Evolutionary conservation across 2,113 vertebrate species (phyloP), one percentile per base, ranked within the genome.

Genomic region (Paralichthys olivaceus): DNA sequence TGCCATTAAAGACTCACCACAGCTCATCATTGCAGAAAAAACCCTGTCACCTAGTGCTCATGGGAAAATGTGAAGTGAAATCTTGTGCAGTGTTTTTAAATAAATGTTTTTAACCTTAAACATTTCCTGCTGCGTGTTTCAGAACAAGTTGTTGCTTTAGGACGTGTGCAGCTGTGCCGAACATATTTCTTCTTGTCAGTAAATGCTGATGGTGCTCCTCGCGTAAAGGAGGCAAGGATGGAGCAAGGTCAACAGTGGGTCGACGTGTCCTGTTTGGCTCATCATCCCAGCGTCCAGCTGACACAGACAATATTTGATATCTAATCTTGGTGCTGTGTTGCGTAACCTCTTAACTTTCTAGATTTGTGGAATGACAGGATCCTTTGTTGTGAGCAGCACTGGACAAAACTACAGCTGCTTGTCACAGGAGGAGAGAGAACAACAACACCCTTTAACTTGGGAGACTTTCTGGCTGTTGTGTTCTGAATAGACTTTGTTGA

Each of bases 71-170:
- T 80, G 23, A 74, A 53, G 5, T 79, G 1, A 56, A 45, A 32
- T 49, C 9, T 51, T 84, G 68, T 77, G 26, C 22, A 45, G 40
- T 85, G 22, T 43, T 78, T 80, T 86, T 75, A 26, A 93, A 88
- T 93, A 91, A 91, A 92, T 77, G 37, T 40, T 91, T 92, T 83
- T 74, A 85, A 55, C 43, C 23, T 32, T 67, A 59, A 55, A 28
- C 7, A 29, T 45, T 68, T 43, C 26, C 26, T 49, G 14, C 4
- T 47, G 5, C 22, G 0, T 62, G 14, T 15, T 67, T 45, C 25
- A 72, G 26, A 47, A n/a, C 12, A 17, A 1, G 5, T 25, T 53
- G 6, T 45, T 22, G 2, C 14, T 61, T 9, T 43, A 17, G 51
- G 28, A 40, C 65, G 15, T 19, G 3, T 59, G 58, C 4, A 0